Percentiles rank a stretch among this genome's conserved stretches.
These are phyloP conservation scores for Lucifuga dentata DNA, from an alignment of 2,113 vertebrate genomes.

Conservation along the genomic window DNA sequence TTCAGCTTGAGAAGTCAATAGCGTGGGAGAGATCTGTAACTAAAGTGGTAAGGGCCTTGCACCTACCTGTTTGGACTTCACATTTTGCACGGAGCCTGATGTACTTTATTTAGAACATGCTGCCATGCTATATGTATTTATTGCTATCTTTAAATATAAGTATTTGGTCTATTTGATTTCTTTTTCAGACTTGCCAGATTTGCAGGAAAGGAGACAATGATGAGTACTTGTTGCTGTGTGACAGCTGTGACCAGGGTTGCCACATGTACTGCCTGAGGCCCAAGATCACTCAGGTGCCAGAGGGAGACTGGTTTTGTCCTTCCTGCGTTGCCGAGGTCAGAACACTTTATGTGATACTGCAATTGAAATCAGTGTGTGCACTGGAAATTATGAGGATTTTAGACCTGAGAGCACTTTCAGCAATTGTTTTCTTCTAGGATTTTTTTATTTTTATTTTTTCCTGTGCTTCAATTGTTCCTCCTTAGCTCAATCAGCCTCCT, in stretches of 20 bases:
- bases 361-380: neutral
- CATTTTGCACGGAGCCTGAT: too few species aligned
- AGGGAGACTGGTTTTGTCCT: constrained; percentile 97
- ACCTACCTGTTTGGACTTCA: too few species aligned
- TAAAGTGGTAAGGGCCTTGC: constrained; percentile 89
- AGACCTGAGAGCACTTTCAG: neutral
- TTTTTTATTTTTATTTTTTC: too few species aligned
- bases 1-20: constrained; percentile 92
- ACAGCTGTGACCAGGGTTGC: constrained; percentile 94
- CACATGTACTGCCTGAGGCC: constrained; percentile 97
- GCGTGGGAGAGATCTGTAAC: constrained; percentile 96
- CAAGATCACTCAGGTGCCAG: constrained; percentile 91
- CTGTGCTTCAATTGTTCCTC: neutral
- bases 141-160: neutral
- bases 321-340: constrained; percentile 87
- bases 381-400: neutral
- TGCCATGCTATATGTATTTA: neutral
- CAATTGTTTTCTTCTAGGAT: neutral
- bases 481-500: neutral
- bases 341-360: neutral
- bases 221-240: constrained; percentile 93
- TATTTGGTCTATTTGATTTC: neutral
- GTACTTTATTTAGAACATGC: too few species aligned
- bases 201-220: constrained; percentile 96
- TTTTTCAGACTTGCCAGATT: constrained; percentile 89